phyloP scores from a whole-genome alignment of 2,888 invertebrate species.

The Trichogramma evanescens region DNA sequence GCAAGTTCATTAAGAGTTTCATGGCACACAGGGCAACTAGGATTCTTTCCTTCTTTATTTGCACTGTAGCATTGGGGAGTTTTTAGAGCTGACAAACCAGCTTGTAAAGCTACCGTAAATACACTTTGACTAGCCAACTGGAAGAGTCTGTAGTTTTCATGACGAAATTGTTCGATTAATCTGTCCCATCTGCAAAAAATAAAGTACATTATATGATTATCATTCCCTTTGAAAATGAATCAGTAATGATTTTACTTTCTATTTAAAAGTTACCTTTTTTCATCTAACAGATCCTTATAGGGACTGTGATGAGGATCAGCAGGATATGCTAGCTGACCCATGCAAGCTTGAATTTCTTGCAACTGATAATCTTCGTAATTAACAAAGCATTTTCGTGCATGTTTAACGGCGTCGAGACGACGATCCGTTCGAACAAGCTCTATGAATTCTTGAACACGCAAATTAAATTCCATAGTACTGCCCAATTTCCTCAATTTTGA shows the following conservation, averaged over 20 bases:
- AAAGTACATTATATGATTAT: not conserved
- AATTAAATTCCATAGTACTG: constrained; percentile 91
- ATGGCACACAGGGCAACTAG: constrained; percentile 89
- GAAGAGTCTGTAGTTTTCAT: constrained; percentile 89
- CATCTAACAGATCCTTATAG: constrained; percentile 62
- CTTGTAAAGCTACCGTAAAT: constrained; percentile 85
- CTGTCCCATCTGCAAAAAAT: constrained; percentile 63
- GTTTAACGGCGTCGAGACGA: constrained; percentile 86
- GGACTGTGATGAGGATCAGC: constrained; percentile 62
- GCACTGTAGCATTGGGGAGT: constrained; percentile 65
- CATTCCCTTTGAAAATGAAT: not conserved
- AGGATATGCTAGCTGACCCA: constrained; percentile 94
- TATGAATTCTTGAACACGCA: constrained; percentile 89
- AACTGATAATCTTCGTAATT: constrained; percentile 80
- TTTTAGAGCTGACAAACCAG: constrained; percentile 90
- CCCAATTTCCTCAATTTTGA: constrained; percentile 89
- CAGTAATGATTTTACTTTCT: not conserved
- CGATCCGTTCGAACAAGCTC: constrained; percentile 84
- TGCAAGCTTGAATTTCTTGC: constrained; percentile 82
- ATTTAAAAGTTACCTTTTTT: constrained; percentile 48
- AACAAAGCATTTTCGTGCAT: constrained; percentile 89
- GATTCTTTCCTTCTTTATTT: constrained; percentile 60
- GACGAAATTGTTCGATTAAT: constrained; percentile 82
- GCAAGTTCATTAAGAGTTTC: constrained; percentile 83
- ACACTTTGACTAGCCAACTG: constrained; percentile 87